Evolutionary conservation across 37 sponge, comb jelly and placozoan species (phyloP).

Genomic region (Halichondria panicea): DNA sequence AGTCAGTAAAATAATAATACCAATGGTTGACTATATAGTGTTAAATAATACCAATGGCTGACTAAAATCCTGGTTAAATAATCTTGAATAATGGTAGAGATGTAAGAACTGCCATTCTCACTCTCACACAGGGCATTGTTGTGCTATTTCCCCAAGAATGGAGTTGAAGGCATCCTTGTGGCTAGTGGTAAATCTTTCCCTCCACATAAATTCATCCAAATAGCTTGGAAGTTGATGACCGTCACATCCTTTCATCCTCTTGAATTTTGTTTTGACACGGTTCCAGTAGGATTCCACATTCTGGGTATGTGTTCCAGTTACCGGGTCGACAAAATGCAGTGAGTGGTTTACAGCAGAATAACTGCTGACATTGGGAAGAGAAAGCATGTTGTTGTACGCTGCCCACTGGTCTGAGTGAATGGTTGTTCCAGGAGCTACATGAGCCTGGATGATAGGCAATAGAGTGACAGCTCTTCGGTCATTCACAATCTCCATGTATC

Average conservation of each 20-base stretch:
- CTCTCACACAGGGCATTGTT: no score
- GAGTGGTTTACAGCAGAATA: slow-evolving; percentile 36
- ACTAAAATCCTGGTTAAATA: no score
- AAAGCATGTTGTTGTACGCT: slow-evolving; percentile 31
- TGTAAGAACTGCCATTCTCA: no score
- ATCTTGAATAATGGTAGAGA: no score
- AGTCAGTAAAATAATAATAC: no score
- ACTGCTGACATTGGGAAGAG: slow-evolving; percentile 26
- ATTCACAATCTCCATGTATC: slow-evolving; percentile 63
- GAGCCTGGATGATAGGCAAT: slow-evolving; percentile 59
- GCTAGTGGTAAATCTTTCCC: slow-evolving; percentile 42
- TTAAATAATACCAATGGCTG: no score
- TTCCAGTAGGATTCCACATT: slow-evolving; percentile 70
- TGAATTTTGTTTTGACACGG: slow-evolving; percentile 54
- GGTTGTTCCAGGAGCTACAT: slow-evolving; percentile 39
- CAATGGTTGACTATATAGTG: no score
- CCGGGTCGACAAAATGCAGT: slow-evolving; percentile 43
- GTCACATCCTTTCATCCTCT: slow-evolving; percentile 60
- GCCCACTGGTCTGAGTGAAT: slow-evolving; percentile 62
- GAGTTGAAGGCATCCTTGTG: neutral
- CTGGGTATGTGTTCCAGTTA: slow-evolving; percentile 63
- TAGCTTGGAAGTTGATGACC: slow-evolving; percentile 36
- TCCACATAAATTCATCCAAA: slow-evolving; percentile 82
- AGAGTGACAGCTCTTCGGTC: slow-evolving; percentile 49
- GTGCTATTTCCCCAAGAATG: slow-evolving; percentile 28